Conservation (phyloP, 2,888 invertebrate genomes). For the Spilarctia lutea region DNA sequence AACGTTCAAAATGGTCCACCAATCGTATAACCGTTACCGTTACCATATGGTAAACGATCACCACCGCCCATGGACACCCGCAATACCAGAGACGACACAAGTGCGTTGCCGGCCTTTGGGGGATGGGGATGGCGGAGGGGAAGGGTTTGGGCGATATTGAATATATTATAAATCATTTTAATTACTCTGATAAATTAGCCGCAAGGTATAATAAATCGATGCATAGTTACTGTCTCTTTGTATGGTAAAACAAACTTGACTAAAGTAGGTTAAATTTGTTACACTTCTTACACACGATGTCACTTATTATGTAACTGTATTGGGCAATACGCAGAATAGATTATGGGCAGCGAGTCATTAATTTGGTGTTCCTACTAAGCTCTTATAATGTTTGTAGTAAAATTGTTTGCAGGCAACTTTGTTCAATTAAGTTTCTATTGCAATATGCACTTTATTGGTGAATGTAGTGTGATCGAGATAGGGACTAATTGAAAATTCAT, state of each 20-base stretch:
- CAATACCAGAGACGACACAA: too few species aligned
- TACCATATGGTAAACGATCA: too few species aligned
- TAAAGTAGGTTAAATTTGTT: constrained; percentile 7
- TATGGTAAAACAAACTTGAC: not conserved
- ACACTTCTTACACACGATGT: not conserved
- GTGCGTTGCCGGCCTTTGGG: too few species aligned
- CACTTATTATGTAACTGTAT: constrained; percentile 10
- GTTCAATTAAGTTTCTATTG: not conserved
- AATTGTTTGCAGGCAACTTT: not conserved
- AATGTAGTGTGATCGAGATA: not conserved
- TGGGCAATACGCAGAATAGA: not conserved
- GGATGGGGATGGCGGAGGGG: too few species aligned
- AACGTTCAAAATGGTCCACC: too few species aligned
- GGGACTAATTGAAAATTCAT: not conserved
- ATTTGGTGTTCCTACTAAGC: not conserved
- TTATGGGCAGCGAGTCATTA: not conserved
- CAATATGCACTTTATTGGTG: not conserved
- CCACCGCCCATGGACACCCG: too few species aligned
- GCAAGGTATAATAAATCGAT: not conserved
- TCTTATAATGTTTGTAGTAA: not conserved
- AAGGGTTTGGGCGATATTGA: not conserved
- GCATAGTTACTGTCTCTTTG: constrained; percentile 1
- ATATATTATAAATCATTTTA: not conserved
- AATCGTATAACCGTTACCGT: too few species aligned
- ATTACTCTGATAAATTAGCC: not conserved